These are phyloP conservation scores for Salarias fasciatus DNA, from an alignment of 2,797 vertebrate genomes.

Conservation along the genomic window DNA sequence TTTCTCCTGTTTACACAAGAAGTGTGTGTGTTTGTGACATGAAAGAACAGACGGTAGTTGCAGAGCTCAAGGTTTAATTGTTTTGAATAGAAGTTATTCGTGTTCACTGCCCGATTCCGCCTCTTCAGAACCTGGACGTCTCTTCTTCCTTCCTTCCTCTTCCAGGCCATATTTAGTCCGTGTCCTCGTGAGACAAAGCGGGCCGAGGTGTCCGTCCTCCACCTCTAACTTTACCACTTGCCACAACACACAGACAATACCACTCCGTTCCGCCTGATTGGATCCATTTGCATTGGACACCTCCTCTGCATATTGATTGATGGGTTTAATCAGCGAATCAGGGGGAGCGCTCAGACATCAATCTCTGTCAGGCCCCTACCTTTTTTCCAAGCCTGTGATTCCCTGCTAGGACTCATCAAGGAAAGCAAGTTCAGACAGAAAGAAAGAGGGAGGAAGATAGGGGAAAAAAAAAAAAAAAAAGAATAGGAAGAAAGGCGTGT, in stretches of 20 bases:
- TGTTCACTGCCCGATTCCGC: conserved; percentile 15
- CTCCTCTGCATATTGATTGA: conserved; percentile 99
- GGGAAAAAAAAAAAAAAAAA: conserved; percentile 31
- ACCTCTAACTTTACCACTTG: conserved; percentile 82
- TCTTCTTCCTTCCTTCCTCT: conserved; percentile 28
- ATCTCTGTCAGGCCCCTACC: conserved; percentile 87
- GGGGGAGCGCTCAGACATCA: conserved; percentile 93
- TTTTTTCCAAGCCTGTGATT: conserved; percentile 81
- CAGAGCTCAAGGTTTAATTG: conserved; percentile 10
- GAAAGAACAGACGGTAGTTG: conserved; percentile 33
- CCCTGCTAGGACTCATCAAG: conserved; percentile 85
- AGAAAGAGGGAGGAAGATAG: conserved; percentile 50
- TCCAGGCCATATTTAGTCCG: conserved; percentile 35
- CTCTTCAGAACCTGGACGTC: conserved; percentile 1
- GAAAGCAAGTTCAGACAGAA: conserved; percentile 80
- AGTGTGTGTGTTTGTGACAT: conserved; percentile 37
- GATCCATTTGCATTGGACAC: conserved; percentile 94
- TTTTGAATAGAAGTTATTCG: conserved; percentile 15
- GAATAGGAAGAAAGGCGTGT: conserved; percentile 39
- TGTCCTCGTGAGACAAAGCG: conserved; percentile 57
- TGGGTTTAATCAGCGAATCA: conserved; percentile 99
- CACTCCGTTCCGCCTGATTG: conserved; percentile 93
- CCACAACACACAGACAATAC: conserved; percentile 91
- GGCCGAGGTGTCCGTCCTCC: conserved; percentile 75
- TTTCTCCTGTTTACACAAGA: conserved; percentile 62